Base-by-base conservation (phyloP, 1,140 invertebrate species). In the Melitaea cinxia region DNA sequence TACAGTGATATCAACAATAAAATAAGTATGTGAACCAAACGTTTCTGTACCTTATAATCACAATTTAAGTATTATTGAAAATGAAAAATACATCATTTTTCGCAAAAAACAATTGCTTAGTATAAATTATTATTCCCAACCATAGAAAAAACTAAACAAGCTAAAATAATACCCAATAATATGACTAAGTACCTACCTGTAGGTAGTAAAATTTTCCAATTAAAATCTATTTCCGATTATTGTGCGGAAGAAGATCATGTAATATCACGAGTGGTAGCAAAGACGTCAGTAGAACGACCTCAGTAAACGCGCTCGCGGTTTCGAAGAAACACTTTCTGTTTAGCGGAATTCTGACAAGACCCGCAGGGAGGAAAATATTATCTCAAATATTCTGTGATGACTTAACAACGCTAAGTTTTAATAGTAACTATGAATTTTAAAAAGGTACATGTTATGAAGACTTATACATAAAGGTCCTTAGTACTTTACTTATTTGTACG, bases 271-370 rank as follows among this genome's bases (percentile, higher is more conserved):
- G 42, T 47, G 19, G 21, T 59, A 42, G 15, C 28, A 12, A 33
- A 1, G 42, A 23, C 56, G 26, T 47, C 14, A 19, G 4, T 30
- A 15, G 47, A 15, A 30, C 42, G 42, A 33, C 24, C 45, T 42
- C 55, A 42, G 45, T 47, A 26, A 57, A 57, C 37, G 23, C 26
- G 24, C 37, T 37, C 28, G 69, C 54, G 70, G 26, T 59, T 88
- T 84, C 85, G 77, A 72, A 74, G 85, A 88, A 88, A 62, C 55
- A 79, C 81, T 86, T 86, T 88, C 82, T 68, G 77, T 80, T 82
- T 70, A 73, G 65, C 70, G 65, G 76, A 79, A 75, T 63, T 67
- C 61, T 45, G 70, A 59, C 28, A 50, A 68, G 60, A 70, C 68
- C 72, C 57, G 47, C 17, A 15, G 62, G 57, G 64, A 75, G 77